These are phyloP conservation scores for Crossocerus cetratus DNA, from an alignment of 2,888 invertebrate species.

Conservation along the genomic window DNA sequence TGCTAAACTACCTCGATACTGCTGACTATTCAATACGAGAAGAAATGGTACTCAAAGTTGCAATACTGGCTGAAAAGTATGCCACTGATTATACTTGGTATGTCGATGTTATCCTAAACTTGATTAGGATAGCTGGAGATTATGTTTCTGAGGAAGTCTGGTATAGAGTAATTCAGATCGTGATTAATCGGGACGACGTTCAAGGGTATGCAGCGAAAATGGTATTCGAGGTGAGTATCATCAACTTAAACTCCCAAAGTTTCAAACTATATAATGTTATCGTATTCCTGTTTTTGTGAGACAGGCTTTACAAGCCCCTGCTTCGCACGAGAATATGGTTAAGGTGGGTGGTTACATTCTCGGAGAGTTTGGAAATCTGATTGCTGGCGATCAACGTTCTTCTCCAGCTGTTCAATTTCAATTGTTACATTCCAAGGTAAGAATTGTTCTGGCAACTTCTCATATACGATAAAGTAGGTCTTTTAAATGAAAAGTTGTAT, in stretches of 20 bases:
- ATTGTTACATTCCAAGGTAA: slow-evolving; percentile 94
- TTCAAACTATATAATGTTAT: slow-evolving; percentile 2
- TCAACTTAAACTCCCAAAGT: neutral
- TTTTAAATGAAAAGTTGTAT: neutral
- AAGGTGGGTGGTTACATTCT: slow-evolving; percentile 99
- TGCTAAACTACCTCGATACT: slow-evolving; percentile 98
- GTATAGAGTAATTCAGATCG: slow-evolving; percentile 99
- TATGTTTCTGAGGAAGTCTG: slow-evolving; percentile 99
- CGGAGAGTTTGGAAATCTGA: slow-evolving; percentile 99
- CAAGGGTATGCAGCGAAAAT: slow-evolving; percentile 99
- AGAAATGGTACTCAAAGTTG: slow-evolving; percentile 99
- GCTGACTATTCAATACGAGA: slow-evolving; percentile 99
- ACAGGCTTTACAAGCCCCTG: slow-evolving; percentile 96
- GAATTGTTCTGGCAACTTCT: neutral
- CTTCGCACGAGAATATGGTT: slow-evolving; percentile 99
- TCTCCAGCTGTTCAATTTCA: slow-evolving; percentile 99
- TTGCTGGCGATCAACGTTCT: slow-evolving; percentile 98
- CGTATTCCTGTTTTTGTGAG: slow-evolving; percentile 12
- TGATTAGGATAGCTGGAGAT: slow-evolving; percentile 99
- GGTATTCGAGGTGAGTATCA: slow-evolving; percentile 90
- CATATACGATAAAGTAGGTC: neutral
- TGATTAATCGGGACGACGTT: slow-evolving; percentile 99
- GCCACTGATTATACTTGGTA: slow-evolving; percentile 99
- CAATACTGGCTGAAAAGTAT: slow-evolving; percentile 99
- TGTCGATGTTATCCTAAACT: slow-evolving; percentile 97